These are phyloP conservation scores for Apotomis betuletana DNA, from an alignment of 2,888 invertebrate genomes.

Conservation along the genomic window DNA sequence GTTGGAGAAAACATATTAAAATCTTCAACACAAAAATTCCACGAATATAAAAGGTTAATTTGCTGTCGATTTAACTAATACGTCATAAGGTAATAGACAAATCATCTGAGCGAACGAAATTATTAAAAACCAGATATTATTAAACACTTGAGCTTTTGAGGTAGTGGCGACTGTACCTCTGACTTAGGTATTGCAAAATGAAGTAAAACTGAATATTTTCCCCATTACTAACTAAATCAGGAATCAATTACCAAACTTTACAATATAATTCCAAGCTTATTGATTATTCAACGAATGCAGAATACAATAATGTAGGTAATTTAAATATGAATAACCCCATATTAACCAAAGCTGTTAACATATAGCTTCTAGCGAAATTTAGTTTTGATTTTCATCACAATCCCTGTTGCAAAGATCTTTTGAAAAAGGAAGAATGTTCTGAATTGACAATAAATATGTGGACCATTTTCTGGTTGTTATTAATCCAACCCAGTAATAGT, in stretches of 20 bases:
- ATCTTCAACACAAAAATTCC: too few relatives aligned
- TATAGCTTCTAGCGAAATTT: too few relatives aligned
- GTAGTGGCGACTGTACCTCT: not conserved
- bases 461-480: not conserved
- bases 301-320: too few relatives aligned
- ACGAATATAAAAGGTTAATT: not conserved
- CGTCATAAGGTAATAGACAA: not conserved
- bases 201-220: not conserved
- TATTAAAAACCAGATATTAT: not conserved
- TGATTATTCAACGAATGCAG: too few relatives aligned
- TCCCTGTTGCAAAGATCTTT: not conserved
- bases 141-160: conserved; percentile 12
- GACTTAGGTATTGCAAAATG: conserved; percentile 5
- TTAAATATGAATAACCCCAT: too few relatives aligned
- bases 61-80: not conserved
- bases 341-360: too few relatives aligned
- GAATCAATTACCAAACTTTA: not conserved
- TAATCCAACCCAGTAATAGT: not conserved
- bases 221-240: not conserved
- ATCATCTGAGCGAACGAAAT: too few relatives aligned
- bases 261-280: too few relatives aligned
- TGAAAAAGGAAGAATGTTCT: conserved; percentile 11
- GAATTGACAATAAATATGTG: conserved; percentile 25
- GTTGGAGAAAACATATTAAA: too few relatives aligned
- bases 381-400: not conserved